A percentile compares a stretch with the other conserved stretches of the same genome.
phyloP scores from a whole-genome alignment of 2,888 invertebrate species.

The Euclidia mi region DNA sequence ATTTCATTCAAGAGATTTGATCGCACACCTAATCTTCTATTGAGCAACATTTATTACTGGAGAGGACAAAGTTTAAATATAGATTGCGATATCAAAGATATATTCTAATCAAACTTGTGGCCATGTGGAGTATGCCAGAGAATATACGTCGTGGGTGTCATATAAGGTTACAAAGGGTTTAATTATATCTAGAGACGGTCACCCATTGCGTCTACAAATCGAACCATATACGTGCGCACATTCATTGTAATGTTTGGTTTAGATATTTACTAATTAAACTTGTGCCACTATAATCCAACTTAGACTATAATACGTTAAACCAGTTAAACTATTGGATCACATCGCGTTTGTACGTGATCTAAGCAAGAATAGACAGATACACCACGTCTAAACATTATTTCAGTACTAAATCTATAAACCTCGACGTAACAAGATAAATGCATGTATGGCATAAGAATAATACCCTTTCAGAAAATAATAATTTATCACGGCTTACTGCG shows the following conservation, averaged over 20 bases:
- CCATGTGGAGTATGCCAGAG: conserved; percentile 1
- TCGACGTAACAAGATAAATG: conserved; percentile 15
- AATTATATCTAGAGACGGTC: conserved; percentile 5
- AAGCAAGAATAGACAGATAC: conserved; percentile 4
- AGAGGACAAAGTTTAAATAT: no score
- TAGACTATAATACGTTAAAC: not conserved
- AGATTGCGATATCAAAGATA: no score
- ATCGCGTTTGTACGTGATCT: conserved; percentile 1
- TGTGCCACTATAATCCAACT: conserved; percentile 5
- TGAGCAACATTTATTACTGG: no score
- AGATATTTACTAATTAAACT: conserved; percentile 1
- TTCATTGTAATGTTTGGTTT: not conserved
- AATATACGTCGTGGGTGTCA: conserved; percentile 1
- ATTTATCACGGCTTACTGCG: conserved; percentile 15
- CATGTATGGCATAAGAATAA: conserved; percentile 13
- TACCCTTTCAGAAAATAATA: conserved; percentile 7
- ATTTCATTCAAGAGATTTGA: no score
- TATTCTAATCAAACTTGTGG: conserved; percentile 2
- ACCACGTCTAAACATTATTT: conserved; percentile 11
- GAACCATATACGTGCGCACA: no score
- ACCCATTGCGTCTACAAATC: no score
- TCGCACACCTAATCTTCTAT: no score
- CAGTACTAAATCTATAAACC: conserved; percentile 11
- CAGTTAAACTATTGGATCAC: not conserved
- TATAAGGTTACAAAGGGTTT: conserved; percentile 4